Evolutionary conservation across 37 sponge, comb jelly and placozoan genomes (phyloP).

Genomic region (Spongilla lacustris): DNA sequence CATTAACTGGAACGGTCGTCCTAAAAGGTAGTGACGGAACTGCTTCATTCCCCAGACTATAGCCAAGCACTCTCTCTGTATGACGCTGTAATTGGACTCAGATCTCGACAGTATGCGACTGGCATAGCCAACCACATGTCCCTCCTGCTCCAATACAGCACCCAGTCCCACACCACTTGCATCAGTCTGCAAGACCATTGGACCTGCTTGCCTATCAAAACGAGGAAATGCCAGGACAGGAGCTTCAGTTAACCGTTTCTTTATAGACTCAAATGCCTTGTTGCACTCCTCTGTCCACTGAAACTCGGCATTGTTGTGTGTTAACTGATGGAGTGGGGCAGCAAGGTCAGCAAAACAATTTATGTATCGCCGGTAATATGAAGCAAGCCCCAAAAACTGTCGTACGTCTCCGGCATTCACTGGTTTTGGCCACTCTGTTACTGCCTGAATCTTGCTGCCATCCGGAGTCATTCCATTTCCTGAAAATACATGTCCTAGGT

Average conservation of each 20-base stretch:
- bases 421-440: conserved; percentile 50
- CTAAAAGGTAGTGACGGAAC: conserved; percentile 49
- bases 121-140: conserved; percentile 43
- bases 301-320: conserved; percentile 44
- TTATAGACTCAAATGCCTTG: conserved; percentile 42
- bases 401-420: conserved; percentile 15
- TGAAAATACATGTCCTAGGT: conserved; percentile 58
- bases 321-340: conserved; percentile 45
- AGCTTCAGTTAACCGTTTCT: conserved; percentile 24
- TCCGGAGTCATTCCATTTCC: conserved; percentile 61
- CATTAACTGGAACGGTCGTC: conserved; percentile 18
- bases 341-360: conserved; percentile 56
- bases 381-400: conserved; percentile 59
- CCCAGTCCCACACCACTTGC: conserved; percentile 54
- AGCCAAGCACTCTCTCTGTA: conserved; percentile 32
- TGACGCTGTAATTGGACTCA: conserved; percentile 50
- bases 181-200: conserved; percentile 45
- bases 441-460: conserved; percentile 32
- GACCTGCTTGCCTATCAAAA: conserved; percentile 20
- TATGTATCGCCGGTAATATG: conserved; percentile 65
- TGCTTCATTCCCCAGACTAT: conserved; percentile 50
- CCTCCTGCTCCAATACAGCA: conserved; percentile 45
- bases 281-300: conserved; percentile 22
- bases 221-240: conserved; percentile 61
- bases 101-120: conserved; percentile 42